Evolutionary conservation across 2,113 vertebrate genomes (phyloP).

Genomic region (Petrocephalus zakoni): DNA sequence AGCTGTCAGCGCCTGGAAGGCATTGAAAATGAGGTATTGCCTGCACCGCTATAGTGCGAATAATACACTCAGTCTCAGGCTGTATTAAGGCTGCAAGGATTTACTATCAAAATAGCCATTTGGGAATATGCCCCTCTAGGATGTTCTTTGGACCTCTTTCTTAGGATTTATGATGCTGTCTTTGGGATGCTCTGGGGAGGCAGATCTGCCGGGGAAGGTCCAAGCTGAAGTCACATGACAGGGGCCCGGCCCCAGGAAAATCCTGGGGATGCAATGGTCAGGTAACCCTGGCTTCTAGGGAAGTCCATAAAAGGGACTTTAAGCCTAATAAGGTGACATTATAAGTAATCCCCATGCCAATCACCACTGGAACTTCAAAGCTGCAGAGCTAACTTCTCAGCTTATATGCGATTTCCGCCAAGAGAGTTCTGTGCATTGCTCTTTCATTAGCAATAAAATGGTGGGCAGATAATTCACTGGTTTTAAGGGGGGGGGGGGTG

Average conservation of each 20-base stretch:
- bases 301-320: background rate
- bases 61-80: background rate
- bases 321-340: background rate
- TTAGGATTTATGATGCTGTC: background rate
- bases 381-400: background rate
- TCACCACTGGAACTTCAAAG: background rate
- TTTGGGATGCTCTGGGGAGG: background rate
- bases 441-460: slow-evolving; percentile 6
- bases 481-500: background rate
- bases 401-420: background rate
- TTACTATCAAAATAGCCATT: background rate
- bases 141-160: background rate
- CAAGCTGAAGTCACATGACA: background rate
- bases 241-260: background rate
- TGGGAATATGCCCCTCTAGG: background rate
- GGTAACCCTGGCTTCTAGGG: background rate
- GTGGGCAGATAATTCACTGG: background rate
- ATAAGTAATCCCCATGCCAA: background rate
- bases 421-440: background rate
- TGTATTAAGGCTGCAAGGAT: background rate
- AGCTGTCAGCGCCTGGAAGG: background rate
- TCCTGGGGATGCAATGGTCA: background rate
- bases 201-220: background rate
- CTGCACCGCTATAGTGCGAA: background rate
- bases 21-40: background rate